Base-by-base conservation (phyloP, 2,888 invertebrate species). In the Electrophaes corylata region DNA sequence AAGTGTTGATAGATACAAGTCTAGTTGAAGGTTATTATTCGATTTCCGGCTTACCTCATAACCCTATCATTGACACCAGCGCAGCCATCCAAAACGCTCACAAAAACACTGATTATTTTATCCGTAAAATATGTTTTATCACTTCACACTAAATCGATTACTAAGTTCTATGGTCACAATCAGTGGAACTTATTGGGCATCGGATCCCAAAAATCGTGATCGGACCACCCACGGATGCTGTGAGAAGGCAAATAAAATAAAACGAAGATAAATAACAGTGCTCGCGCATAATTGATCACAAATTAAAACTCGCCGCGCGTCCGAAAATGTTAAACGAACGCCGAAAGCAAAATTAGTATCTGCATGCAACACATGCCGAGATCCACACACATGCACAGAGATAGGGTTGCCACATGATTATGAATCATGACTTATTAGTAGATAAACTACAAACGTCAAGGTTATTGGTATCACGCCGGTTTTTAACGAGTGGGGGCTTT, bases 211-310 rank as follows among this genome's bases (percentile, higher is more conserved):
- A 86, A 88, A 85, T 90, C 91, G 90, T 91, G 91, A 85, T 83
- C 84, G 78, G 91, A 91, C 91, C 91, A 91, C 91, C 91, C 91
- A 91, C 84, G 71, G 81, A 71, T 80, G 79, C 77, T 83, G 82
- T 79, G 89, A 88, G 90, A 84, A 86, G 86, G 83, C 83, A 89
- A 91, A 91, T 87, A 86, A 91, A 90, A 91, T 88, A 90, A 91
- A 91, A 91, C 87, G 83, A 84, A 86, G 81, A 91, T 90, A 90
- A 90, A 91, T 89, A 90, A 91, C 88, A 85, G 86, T 83, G 87
- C 85, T 82, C 84, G 84, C 87, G 90, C 89, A 91, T 91, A 91
- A 91, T 91, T 91, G 91, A 91, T 90, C 89, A 91, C 91, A 91
- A 91, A 91, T 91, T 91, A 91, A 91, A 91, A 91, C 85, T 86